A percentile compares a stretch with the other conserved stretches of the same genome.
These are phyloP conservation scores for Alviniconcha marisindica DNA, from an alignment of 1,140 invertebrate genomes.

Conservation along the genomic window DNA sequence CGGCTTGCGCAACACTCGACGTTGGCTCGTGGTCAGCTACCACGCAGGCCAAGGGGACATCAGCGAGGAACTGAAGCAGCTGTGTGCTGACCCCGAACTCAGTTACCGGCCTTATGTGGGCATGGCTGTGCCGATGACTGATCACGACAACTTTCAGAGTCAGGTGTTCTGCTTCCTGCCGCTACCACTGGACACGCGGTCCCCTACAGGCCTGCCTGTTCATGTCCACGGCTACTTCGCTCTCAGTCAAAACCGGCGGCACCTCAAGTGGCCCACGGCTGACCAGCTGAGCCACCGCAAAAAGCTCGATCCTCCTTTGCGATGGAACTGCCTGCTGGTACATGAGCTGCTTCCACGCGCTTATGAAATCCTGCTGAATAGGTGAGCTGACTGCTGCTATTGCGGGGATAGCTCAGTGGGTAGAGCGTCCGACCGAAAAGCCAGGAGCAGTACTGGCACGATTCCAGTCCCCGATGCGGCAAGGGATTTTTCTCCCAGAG, in stretches of 20 bases:
- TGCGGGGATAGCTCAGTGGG: too few relatives aligned
- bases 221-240: conserved; percentile 71
- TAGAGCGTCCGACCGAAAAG: too few relatives aligned
- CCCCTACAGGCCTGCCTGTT: conserved; percentile 65
- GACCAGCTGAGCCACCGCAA: background rate
- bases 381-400: background rate
- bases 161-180: conserved; percentile 72
- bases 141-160: background rate
- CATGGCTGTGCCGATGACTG: conserved; percentile 37
- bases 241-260: conserved; percentile 64
- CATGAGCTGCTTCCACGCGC: background rate
- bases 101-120: conserved; percentile 39
- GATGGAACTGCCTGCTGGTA: conserved; percentile 13
- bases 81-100: conserved; percentile 18
- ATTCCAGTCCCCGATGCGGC: too few relatives aligned
- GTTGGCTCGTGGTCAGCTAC: conserved; percentile 36
- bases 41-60: background rate
- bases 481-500: too few relatives aligned
- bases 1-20: background rate
- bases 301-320: background rate
- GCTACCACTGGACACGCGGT: conserved; percentile 57
- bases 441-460: too few relatives aligned
- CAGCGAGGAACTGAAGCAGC: background rate
- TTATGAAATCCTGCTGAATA: background rate
- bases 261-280: conserved; percentile 65